These are phyloP conservation scores for Actinemys pallida DNA, from an alignment of 2,113 vertebrate species.

Conservation along the genomic window DNA sequence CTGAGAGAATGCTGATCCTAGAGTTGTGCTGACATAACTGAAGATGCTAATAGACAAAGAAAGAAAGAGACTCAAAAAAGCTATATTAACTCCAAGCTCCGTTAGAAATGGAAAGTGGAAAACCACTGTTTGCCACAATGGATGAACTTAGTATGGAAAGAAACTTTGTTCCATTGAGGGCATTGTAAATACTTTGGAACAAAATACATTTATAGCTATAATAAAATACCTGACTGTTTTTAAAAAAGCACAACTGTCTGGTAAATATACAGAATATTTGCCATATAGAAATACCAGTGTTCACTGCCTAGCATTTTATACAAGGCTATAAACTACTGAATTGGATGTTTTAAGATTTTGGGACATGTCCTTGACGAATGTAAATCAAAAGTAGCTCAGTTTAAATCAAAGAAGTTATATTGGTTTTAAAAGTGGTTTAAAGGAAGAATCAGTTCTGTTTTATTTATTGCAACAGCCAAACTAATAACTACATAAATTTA, in stretches of 20 bases:
- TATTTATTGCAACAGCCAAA: neutral
- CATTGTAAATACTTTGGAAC: neutral
- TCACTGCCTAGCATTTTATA: neutral
- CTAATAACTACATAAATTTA: constrained; percentile 5
- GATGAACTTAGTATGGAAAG: neutral
- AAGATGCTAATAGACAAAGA: neutral
- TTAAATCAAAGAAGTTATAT: neutral
- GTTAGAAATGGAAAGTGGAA: neutral
- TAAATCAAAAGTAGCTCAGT: neutral
- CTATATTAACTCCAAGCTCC: neutral
- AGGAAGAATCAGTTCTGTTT: neutral
- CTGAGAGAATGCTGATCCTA: neutral
- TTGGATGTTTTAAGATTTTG: neutral
- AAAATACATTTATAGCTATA: neutral
- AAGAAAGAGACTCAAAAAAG: neutral
- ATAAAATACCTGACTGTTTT: neutral
- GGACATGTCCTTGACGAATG: neutral
- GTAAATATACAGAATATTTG: neutral
- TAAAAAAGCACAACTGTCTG: neutral
- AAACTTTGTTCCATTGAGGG: neutral
- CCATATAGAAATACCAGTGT: neutral
- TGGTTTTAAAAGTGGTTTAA: neutral
- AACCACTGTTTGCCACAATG: neutral
- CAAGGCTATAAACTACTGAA: neutral
- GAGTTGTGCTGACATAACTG: neutral